Evolutionary conservation across 2,113 vertebrate species (phyloP), one percentile per base, ranked within the genome.

Genomic region (Ammodytes marinus): DNA sequence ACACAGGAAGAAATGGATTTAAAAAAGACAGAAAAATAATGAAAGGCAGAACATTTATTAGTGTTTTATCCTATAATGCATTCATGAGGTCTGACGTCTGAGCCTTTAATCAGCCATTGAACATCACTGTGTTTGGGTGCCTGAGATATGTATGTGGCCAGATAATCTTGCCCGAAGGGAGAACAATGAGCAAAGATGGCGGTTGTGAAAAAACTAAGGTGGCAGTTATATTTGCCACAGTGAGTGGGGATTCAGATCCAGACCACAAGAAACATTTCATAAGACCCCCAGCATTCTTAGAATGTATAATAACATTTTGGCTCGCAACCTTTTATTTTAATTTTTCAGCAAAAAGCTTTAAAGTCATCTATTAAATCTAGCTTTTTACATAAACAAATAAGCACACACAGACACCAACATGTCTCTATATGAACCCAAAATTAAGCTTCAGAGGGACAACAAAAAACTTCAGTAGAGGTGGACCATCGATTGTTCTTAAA

Each of bases 71-170:
- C 27, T n/a, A 37, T 12, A 15, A 63, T 63, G 66, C 27, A 13
- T 79, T 79, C 58, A 64, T 63, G 27, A 47, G 4, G 59, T 55
- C 42, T 55, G 27, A 55, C 13, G 40, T 37, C 39, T 52, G n/a
- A 69, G 46, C 42, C 12, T 35, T 50, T 7, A 71, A 19, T 72
- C 37, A 40, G 15, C 9, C 15, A 50, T 6, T 49, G 15, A 49
- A 47, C 54, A 39, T 3, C 9, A 3, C 19, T 63, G 59, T 74
- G 5, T 11, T 54, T 63, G 59, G 64, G 5, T 11, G 43, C 50
- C 43, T 45, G 39, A 13, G 19, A 13, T 54, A 37, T 53, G 39
- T 54, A 37, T 53, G 39, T 42, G 13, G 13, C 47, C 6, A 17
- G n/a, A 54, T 35, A 54, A 27, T 42, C 8, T 15, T 4, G 8